Evolutionary conservation across 2,113 vertebrate species (phyloP), one percentile per base, ranked within the genome.

Genomic region (Phyllopteryx taeniolatus): DNA sequence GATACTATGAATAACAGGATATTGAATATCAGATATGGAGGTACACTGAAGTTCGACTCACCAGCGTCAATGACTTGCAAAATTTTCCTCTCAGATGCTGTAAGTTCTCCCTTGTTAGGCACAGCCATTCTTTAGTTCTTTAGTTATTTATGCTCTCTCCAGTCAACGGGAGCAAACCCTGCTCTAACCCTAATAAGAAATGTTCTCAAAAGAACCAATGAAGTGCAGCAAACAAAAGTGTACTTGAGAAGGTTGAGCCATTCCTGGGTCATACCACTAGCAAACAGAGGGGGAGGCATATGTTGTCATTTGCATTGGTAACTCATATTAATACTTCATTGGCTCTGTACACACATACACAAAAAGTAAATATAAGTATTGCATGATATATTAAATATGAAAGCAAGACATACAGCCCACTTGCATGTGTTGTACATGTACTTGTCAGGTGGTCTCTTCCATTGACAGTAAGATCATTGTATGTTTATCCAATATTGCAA

Each of bases 71-170:
- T 93, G 17, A 91, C 89, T 39, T 90, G 89, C 75, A 96, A 77
- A 74, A 96, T 89, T 66, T 92, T 91, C 86, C 88, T 92, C 79
- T 96, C 95, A 69, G 94, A 92, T 8, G 68, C 65, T 22, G 91
- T 92, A 76, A 95, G 82, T 47, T 94, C 92, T 44, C 94, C 94
- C 87, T 83, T 94, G 86, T 82, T 84, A 5, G 86, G 74, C 53
- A 91, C 88, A 71, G 92, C 91, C 93, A 93, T 94, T 33, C 14
- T 86, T 20, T 53, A 19, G 20, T 20, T 68, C 46, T 70, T n/a
- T n/a, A n/a, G n/a, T 69, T 4, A 46, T 9, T 69, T 1, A 20
- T 8, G 22, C 17, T 20, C 20, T 22, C 15, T 43, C 49, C 44
- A 47, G 31, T 61, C 9, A n/a, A n/a, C 22, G 15, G 15, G 31